Evolutionary conservation across 2,888 invertebrate species (phyloP).

Genomic region (Thera britannica): DNA sequence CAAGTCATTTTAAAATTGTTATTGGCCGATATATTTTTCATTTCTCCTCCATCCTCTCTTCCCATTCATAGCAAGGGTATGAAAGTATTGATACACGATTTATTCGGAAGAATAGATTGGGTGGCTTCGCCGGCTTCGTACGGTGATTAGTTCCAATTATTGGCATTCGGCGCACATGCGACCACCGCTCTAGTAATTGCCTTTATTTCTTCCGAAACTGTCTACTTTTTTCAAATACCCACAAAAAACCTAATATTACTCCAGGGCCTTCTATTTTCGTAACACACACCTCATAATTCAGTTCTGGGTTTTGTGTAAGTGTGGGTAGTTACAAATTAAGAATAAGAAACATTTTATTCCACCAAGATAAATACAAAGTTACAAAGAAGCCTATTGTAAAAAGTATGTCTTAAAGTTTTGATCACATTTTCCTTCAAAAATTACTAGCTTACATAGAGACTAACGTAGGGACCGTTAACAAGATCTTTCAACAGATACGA

Average conservation of each 20-base stretch:
- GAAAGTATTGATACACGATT: conserved; percentile 24
- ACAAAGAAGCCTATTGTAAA: neutral
- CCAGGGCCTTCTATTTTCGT: too few species aligned
- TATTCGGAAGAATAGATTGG: conserved; percentile 29
- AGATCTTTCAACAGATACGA: conserved; percentile 34
- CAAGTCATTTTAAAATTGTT: too few species aligned
- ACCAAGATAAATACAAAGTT: too few species aligned
- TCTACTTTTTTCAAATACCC: conserved; percentile 8
- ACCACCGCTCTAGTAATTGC: conserved; percentile 64
- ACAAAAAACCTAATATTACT: too few species aligned
- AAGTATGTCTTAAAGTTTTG: neutral
- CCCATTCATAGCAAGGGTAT: conserved; percentile 13
- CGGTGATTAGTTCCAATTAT: conserved; percentile 69
- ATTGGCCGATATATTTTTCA: too few species aligned
- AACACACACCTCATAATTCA: too few species aligned
- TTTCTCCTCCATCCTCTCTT: neutral
- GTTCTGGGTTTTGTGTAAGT: too few species aligned
- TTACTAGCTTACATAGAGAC: neutral
- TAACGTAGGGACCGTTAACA: conserved; percentile 19
- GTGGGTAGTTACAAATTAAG: too few species aligned
- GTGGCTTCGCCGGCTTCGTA: conserved; percentile 45
- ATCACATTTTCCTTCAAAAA: conserved; percentile 6
- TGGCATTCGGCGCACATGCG: conserved; percentile 68
- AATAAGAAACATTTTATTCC: too few species aligned
- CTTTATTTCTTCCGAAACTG: conserved; percentile 51